Evolutionary conservation across 1,140 invertebrate genomes (phyloP).

Genomic region (Drosophila rufa): DNA sequence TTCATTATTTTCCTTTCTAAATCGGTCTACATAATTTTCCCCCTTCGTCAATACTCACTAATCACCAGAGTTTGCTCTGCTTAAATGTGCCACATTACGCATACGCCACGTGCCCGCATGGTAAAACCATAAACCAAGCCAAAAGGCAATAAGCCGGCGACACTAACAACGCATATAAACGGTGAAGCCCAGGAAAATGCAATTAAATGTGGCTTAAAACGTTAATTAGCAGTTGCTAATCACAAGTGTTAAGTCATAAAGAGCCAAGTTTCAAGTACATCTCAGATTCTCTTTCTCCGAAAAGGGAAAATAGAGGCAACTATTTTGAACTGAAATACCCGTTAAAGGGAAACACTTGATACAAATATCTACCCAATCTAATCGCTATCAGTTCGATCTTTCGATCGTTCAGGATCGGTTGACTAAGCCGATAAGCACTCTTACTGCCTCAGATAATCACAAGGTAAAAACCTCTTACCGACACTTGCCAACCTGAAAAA

Average conservation of each 20-base stretch:
- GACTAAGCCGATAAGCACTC: constrained; percentile 3
- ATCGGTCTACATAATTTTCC: background rate
- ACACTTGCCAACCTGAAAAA: constrained; percentile 31
- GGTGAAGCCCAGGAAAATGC: background rate
- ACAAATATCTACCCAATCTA: constrained; percentile 21
- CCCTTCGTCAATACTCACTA: background rate
- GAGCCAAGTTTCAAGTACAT: background rate
- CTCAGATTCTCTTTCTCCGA: background rate
- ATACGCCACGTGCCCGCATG: constrained; percentile 43
- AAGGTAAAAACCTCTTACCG: constrained; percentile 26
- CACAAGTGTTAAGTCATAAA: background rate
- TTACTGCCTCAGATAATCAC: constrained; percentile 4
- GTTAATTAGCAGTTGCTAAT: constrained; percentile 27
- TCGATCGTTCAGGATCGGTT: constrained; percentile 1
- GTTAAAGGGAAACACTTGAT: background rate
- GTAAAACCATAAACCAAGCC: constrained; percentile 5
- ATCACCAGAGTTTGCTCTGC: background rate
- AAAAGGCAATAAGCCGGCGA: constrained; percentile 9
- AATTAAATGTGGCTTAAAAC: constrained; percentile 13
- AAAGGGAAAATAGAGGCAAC: background rate
- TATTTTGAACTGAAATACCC: too few species aligned
- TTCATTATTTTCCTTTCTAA: constrained; percentile 1
- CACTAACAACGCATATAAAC: background rate
- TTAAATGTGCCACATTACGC: constrained; percentile 6
- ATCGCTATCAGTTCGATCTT: constrained; percentile 7